Conservation (phyloP, 2,113 vertebrate species). For the Corythaixoides concolor region DNA sequence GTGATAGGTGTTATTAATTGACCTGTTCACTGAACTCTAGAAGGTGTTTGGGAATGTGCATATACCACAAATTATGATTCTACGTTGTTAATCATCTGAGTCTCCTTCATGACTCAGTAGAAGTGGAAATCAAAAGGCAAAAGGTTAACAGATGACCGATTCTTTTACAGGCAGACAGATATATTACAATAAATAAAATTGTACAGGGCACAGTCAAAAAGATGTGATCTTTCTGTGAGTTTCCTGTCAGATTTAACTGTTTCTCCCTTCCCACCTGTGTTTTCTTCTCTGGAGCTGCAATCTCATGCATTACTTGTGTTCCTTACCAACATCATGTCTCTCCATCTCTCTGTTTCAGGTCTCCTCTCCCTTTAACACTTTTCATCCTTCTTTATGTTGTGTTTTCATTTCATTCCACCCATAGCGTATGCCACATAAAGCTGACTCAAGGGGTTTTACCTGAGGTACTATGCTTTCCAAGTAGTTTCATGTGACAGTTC, state of each 20-base stretch:
- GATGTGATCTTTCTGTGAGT: not conserved
- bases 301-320: fast-evolving
- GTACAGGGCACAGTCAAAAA: not conserved
- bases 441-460: not conserved
- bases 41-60: not conserved
- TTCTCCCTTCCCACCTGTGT: not conserved
- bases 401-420: not conserved
- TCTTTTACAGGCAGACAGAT: not conserved
- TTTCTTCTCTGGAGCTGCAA: not conserved
- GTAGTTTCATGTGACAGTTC: not conserved
- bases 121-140: slow-evolving; percentile 22
- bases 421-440: fast-evolving
- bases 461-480: not conserved
- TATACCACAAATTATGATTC: not conserved
- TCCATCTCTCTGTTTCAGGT: not conserved
- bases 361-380: not conserved
- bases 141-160: not conserved
- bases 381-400: no score
- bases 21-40: slow-evolving; percentile 22
- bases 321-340: fast-evolving
- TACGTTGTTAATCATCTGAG: not conserved
- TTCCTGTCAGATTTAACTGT: not conserved
- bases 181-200: not conserved
- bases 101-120: slow-evolving; percentile 14
- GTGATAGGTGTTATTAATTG: slow-evolving; percentile 42